Evolutionary conservation across 2,113 vertebrate genomes (phyloP).

Genomic region (Butastur rufipennis): DNA sequence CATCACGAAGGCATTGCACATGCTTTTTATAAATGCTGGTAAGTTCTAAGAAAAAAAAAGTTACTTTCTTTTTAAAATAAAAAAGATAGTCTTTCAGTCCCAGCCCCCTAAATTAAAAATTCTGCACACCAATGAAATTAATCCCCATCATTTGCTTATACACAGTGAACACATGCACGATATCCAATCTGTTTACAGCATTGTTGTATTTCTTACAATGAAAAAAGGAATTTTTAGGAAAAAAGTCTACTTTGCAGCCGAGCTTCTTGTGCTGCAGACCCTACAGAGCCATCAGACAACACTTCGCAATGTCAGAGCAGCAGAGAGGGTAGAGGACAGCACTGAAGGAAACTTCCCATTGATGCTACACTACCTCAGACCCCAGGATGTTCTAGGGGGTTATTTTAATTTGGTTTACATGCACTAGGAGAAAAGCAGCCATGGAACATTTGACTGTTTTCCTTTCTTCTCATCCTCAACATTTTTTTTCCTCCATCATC

Average conservation of each 20-base stretch:
- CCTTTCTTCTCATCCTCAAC: background rate
- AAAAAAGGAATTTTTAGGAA: background rate
- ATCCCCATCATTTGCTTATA: background rate
- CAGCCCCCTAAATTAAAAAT: background rate
- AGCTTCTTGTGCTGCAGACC: background rate
- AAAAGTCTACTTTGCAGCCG: background rate
- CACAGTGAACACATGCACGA: background rate
- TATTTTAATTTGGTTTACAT: background rate
- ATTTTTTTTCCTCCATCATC: background rate
- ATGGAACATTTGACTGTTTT: background rate
- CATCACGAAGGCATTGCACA: fast-evolving
- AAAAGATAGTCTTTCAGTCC: background rate
- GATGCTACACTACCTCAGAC: background rate
- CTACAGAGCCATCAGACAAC: background rate
- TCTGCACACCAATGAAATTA: background rate
- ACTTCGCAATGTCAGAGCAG: background rate
- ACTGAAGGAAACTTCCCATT: background rate
- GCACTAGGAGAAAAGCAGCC: background rate
- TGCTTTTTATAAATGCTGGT: background rate
- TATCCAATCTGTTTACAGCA: background rate
- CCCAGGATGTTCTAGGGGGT: fast-evolving
- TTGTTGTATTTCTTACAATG: background rate
- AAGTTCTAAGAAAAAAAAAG: background rate
- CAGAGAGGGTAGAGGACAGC: background rate
- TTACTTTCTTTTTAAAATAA: background rate